Conservation (phyloP, 2,888 invertebrate species). For the Ectemnius continuus region DNA sequence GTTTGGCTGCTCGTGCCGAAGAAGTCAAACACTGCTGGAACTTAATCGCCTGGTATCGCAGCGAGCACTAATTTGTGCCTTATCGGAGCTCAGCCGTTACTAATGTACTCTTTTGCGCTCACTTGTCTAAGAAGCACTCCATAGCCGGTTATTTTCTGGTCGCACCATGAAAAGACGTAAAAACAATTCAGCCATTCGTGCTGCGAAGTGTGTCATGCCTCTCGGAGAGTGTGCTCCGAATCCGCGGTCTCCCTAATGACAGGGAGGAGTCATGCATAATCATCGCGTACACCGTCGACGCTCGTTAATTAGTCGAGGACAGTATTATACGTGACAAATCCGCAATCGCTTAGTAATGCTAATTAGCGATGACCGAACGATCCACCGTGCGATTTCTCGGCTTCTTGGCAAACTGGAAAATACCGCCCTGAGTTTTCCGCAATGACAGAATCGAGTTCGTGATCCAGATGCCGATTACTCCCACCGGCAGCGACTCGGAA, state of each 20-base stretch:
- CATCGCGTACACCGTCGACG: background rate
- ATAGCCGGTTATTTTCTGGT: too few relatives aligned
- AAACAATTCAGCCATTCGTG: slow-evolving; percentile 2
- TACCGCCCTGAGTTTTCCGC: slow-evolving; percentile 2
- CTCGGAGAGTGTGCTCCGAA: too few relatives aligned
- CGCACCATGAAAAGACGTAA: too few relatives aligned
- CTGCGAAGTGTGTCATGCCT: background rate
- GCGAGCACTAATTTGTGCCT: slow-evolving; percentile 60
- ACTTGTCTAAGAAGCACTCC: too few relatives aligned
- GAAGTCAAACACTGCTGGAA: slow-evolving; percentile 66
- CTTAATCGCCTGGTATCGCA: slow-evolving; percentile 69
- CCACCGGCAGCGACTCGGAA: background rate
- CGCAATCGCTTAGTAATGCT: slow-evolving; percentile 8
- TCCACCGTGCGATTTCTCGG: slow-evolving; percentile 5
- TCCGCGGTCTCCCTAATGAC: background rate
- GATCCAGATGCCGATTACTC: background rate
- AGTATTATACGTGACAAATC: slow-evolving; percentile 2
- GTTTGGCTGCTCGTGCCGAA: slow-evolving; percentile 68
- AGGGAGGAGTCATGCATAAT: slow-evolving; percentile 6
- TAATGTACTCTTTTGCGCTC: too few relatives aligned
- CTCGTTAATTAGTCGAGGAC: slow-evolving; percentile 7
- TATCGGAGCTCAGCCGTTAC: slow-evolving; percentile 39
- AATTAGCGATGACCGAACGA: background rate
- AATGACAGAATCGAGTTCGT: slow-evolving; percentile 6
- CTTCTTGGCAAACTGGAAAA: slow-evolving; percentile 1